A percentile compares a stretch with the other conserved stretches of the same genome.
These are phyloP conservation scores for Lithophane semibrunnea DNA, from an alignment of 2,888 invertebrate genomes.

Conservation along the genomic window DNA sequence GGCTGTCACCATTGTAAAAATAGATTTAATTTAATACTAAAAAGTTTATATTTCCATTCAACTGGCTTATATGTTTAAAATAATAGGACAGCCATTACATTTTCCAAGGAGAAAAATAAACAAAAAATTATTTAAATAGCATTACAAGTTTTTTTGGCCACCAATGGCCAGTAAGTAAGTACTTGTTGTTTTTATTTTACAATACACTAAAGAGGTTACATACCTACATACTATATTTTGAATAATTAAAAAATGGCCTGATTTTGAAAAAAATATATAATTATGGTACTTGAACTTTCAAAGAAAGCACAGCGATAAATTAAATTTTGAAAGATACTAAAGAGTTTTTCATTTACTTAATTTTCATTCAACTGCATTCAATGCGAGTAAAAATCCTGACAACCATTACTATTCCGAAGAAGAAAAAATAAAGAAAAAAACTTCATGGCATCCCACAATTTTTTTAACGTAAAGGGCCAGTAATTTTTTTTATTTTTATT, in stretches of 20 bases:
- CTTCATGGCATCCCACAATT: background rate
- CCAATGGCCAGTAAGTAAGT: background rate
- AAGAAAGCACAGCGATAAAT: no score
- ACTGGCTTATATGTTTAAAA: background rate
- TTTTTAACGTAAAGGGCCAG: background rate
- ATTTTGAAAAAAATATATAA: background rate
- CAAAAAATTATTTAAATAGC: conserved; percentile 1
- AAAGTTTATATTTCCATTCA: background rate
- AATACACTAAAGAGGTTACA: conserved; percentile 14
- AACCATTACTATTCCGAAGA: background rate
- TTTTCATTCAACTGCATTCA: background rate
- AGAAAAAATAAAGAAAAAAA: no score
- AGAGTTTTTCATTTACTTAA: background rate
- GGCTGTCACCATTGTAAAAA: background rate
- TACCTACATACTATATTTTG: background rate
- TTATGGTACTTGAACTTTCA: background rate
- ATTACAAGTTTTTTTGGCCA: background rate
- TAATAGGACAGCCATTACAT: background rate
- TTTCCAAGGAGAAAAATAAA: background rate
- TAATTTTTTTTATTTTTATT: background rate
- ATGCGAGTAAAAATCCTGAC: no score
- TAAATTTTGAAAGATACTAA: background rate
- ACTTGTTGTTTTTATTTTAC: background rate
- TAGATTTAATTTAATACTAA: background rate
- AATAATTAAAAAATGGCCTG: background rate